These are phyloP conservation scores for Taeniopygia guttata DNA, from an alignment of 2,797 vertebrate species.

Conservation along the genomic window DNA sequence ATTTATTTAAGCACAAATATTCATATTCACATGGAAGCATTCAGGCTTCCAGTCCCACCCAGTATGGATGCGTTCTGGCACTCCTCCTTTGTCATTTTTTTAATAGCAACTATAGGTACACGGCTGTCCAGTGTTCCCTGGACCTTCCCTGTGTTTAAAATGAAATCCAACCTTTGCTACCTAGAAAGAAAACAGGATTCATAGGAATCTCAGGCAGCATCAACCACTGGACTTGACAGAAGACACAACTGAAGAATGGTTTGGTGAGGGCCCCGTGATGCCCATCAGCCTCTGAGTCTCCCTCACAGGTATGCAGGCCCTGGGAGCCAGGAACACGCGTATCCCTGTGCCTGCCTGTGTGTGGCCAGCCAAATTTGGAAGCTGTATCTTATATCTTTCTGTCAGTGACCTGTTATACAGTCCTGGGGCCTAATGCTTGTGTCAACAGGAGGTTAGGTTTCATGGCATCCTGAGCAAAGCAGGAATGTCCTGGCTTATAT, in stretches of 20 bases:
- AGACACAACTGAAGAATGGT: neutral
- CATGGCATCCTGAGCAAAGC: constrained; percentile 55
- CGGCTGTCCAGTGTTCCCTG: neutral
- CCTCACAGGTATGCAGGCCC: neutral
- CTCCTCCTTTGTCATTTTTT: neutral
- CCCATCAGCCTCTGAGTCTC: neutral
- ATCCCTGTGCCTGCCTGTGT: constrained; percentile 50
- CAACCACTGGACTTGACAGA: neutral
- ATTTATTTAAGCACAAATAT: neutral
- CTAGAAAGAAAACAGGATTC: neutral
- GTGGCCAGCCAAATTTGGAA: constrained; percentile 62
- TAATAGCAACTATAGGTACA: neutral
- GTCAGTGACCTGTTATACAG: constrained; percentile 68
- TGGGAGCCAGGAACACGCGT: neutral
- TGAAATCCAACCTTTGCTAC: neutral
- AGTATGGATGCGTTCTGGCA: neutral
- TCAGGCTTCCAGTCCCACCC: neutral
- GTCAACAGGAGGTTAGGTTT: constrained; percentile 72
- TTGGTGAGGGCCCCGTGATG: neutral
- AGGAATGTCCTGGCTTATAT: constrained; percentile 63
- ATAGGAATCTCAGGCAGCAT: neutral
- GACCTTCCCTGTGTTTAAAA: neutral
- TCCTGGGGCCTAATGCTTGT: constrained; percentile 66
- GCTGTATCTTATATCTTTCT: constrained; percentile 61
- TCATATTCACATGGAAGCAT: neutral